Evolutionary conservation across 2,113 vertebrate species (phyloP), one percentile per base, ranked within the genome.

Genomic region (Spermophilus dauricus): DNA sequence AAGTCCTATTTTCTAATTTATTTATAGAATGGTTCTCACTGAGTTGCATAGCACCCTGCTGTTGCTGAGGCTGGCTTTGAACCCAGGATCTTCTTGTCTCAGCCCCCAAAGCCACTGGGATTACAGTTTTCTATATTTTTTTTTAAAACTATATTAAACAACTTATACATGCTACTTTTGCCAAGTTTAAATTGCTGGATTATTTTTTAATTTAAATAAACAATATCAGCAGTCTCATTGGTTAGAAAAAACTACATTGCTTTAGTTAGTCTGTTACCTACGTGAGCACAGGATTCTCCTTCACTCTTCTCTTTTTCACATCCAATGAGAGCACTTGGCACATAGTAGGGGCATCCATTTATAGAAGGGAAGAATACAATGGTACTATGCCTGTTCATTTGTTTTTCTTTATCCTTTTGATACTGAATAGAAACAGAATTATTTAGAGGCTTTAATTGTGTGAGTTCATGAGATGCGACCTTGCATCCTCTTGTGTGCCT

Each of bases 401-500:
- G 69, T 81, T 98, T 94, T 81, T 51, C 45, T 92, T 94, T 81
- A 10, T 94, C 51, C 51, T 11, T 88, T 97, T 39, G 37, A 26
- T 17, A 37, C 1, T 67, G 81, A 96, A 95, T 94, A 92, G 39
- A 61, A 97, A 97, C 72, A 96, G 58, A 94, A 77, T 37, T 42
- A 51, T 73, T 90, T 61, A 89, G 86, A 90, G 5, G 67, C 75
- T 48, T 93, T 95, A 91, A 94, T 91, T 96, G 67, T 86, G 45
- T 86, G 72, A 56, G 17, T 92, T 95, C 86, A 82, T 67, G 32
- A 28, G 95, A 91, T 42, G 56, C 11, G 76, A 37, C 48, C 51
- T 92, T 63, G 7, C 10, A 87, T 90, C 48, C 84, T 88, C 93
- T 86, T 88, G 73, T 92, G 92, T 92, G 70, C 78, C 89, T 95